These are phyloP conservation scores for Trachymyrmex cornetzi DNA, from an alignment of 1,140 invertebrate genomes.

Conservation along the genomic window DNA sequence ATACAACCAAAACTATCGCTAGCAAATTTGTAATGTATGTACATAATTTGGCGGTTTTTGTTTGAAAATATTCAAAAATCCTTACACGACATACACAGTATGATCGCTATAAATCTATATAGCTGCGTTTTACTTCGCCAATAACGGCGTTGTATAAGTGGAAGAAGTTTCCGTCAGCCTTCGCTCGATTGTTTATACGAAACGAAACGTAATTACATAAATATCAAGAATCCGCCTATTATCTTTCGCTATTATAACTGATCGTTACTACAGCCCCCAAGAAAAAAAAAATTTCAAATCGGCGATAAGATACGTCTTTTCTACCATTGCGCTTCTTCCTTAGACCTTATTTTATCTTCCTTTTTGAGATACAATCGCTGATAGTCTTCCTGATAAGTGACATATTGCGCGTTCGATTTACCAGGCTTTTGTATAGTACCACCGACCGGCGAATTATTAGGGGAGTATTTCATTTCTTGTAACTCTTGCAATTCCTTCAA, in stretches of 20 bases:
- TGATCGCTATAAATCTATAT: constrained; percentile 46
- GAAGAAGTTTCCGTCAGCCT: constrained; percentile 71
- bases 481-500: constrained; percentile 82
- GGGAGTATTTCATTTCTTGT: constrained; percentile 81
- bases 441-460: constrained; percentile 80
- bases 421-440: constrained; percentile 74
- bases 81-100: constrained; percentile 56
- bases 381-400: constrained; percentile 81
- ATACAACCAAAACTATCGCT: constrained; percentile 69
- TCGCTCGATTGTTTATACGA: constrained; percentile 43
- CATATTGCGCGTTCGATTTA: constrained; percentile 78
- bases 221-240: constrained; percentile 65
- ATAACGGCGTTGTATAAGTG: constrained; percentile 60
- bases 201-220: constrained; percentile 59
- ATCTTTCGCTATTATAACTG: constrained; percentile 62
- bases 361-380: constrained; percentile 82
- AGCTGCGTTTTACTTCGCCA: constrained; percentile 60
- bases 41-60: constrained; percentile 82
- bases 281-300: constrained; percentile 41
- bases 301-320: constrained; percentile 42
- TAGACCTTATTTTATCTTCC: constrained; percentile 81
- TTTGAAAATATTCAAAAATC: constrained; percentile 81
- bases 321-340: constrained; percentile 83
- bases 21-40: constrained; percentile 79
- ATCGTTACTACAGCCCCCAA: constrained; percentile 33